phyloP scores from a whole-genome alignment of 2,797 vertebrate species.

The Melanotaenia boesemani region DNA sequence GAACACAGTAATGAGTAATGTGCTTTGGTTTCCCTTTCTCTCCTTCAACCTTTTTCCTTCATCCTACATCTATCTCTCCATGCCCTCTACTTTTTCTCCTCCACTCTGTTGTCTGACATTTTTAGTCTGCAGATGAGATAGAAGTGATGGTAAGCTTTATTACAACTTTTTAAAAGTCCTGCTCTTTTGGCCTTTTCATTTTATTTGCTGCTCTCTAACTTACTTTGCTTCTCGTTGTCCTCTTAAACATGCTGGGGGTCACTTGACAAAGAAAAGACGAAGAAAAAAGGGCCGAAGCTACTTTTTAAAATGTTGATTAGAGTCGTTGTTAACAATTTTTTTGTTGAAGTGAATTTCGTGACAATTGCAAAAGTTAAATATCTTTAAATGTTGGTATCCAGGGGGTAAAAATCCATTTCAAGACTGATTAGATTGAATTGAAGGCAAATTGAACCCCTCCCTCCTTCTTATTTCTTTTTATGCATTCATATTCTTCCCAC shows the following conservation, averaged over 20 bases:
- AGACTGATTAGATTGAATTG: slow-evolving; percentile 20
- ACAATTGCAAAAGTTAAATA: slow-evolving; percentile 2
- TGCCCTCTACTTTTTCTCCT: slow-evolving; percentile 16
- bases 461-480: neutral
- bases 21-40: neutral
- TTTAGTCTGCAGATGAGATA: slow-evolving; percentile 75
- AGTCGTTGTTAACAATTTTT: slow-evolving; percentile 15
- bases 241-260: slow-evolving; percentile 9
- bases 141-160: slow-evolving; percentile 71
- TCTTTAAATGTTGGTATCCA: slow-evolving; percentile 23
- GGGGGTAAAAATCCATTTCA: neutral
- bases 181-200: slow-evolving; percentile 17
- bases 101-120: slow-evolving; percentile 9
- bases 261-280: slow-evolving; percentile 10
- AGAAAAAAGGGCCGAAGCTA: neutral
- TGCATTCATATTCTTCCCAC: slow-evolving; percentile 5
- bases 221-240: neutral
- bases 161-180: slow-evolving; percentile 21
- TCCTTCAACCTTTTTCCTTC: slow-evolving; percentile 5
- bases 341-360: slow-evolving; percentile 12
- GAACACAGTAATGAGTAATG: neutral
- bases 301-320: slow-evolving; percentile 15
- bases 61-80: neutral
- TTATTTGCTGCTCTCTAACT: slow-evolving; percentile 1
- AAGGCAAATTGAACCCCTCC: slow-evolving; percentile 16